Conservation (phyloP, 2,888 invertebrate species). For the Conops quadrifasciatus region DNA sequence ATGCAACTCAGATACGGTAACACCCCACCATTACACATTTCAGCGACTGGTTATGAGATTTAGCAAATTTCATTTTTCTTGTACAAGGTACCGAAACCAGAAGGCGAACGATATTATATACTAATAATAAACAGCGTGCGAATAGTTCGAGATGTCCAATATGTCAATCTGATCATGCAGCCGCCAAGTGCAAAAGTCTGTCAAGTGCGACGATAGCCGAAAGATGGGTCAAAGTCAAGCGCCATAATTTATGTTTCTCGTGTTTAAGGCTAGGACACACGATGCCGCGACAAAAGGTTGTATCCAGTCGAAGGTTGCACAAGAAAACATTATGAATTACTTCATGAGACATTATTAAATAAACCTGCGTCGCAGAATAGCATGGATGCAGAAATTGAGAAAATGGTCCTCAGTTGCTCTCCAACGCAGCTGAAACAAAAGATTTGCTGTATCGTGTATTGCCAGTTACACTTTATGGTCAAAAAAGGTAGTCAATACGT, state of each 20-base stretch:
- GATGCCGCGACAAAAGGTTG: neutral
- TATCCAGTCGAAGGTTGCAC: neutral
- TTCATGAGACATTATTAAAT: neutral
- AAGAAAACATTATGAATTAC: neutral
- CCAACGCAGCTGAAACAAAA: neutral
- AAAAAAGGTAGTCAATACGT: conserved; percentile 15
- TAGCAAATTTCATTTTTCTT: neutral
- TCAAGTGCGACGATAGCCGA: neutral
- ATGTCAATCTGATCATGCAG: neutral
- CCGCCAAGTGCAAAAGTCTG: neutral
- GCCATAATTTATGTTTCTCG: neutral
- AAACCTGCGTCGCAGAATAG: too few species aligned
- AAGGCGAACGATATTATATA: neutral
- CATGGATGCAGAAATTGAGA: too few species aligned
- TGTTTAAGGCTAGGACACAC: neutral
- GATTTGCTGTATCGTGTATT: conserved; percentile 24
- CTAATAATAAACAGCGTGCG: neutral
- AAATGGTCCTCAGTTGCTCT: neutral
- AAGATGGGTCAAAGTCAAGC: neutral
- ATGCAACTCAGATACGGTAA: conserved; percentile 12
- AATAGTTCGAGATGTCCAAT: neutral
- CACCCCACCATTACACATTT: conserved; percentile 25
- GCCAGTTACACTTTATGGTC: conserved; percentile 22
- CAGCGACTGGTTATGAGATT: conserved; percentile 21
- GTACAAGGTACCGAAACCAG: neutral